A percentile compares a stretch with the other conserved stretches of the same genome.
phyloP scores from a whole-genome alignment of 2,113 vertebrate genomes.

The Panurus biarmicus region DNA sequence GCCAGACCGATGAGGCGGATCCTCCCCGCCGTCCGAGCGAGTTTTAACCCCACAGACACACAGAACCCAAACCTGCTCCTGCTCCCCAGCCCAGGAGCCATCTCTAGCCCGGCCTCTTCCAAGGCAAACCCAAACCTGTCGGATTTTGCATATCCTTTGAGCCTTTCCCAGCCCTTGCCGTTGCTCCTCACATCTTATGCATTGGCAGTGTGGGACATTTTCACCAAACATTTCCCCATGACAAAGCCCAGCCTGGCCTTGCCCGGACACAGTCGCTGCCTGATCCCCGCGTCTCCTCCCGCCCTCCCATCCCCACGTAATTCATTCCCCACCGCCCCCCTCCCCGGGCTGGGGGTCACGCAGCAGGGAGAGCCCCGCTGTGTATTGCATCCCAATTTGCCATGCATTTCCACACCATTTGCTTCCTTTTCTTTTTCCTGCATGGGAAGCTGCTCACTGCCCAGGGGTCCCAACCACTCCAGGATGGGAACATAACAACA shows the following conservation, averaged over 20 bases:
- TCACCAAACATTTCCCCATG: background rate
- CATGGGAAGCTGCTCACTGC: constrained; percentile 14
- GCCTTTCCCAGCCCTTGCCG: background rate
- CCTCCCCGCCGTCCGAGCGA: background rate
- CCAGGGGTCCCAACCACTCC: constrained; percentile 18
- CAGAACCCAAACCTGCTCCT: background rate
- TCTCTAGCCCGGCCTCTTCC: background rate
- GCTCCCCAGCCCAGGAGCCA: background rate
- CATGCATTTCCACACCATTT: constrained; percentile 66
- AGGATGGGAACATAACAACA: background rate
- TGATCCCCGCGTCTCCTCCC: background rate
- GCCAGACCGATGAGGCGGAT: fast-evolving
- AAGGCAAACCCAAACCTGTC: background rate
- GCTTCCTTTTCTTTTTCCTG: constrained; percentile 55
- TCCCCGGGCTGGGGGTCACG: background rate
- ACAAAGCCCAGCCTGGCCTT: background rate
- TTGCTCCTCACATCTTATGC: fast-evolving
- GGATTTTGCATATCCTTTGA: background rate
- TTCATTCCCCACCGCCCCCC: constrained; percentile 1
- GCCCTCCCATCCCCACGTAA: background rate
- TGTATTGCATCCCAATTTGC: constrained; percentile 58
- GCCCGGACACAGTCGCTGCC: fast-evolving
- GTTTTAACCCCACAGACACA: background rate
- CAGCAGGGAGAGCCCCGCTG: constrained; percentile 18
- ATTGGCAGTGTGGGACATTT: fast-evolving